Evolutionary conservation across 2,888 invertebrate genomes (phyloP).

Genomic region (Lobophora halterata): DNA sequence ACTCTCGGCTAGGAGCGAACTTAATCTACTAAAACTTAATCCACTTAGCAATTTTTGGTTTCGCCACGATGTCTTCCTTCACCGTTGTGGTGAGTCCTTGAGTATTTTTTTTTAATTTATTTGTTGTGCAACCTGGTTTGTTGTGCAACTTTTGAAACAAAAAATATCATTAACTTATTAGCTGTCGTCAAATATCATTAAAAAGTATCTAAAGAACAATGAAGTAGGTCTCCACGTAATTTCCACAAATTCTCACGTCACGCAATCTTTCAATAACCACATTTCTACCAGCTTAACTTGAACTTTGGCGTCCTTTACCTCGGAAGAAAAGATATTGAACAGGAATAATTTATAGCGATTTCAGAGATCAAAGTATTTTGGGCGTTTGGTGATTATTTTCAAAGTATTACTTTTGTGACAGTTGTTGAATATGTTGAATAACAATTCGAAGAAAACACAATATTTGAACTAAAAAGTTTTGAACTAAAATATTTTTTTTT

Average conservation of each 20-base stretch:
- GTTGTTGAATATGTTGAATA: constrained; percentile 1
- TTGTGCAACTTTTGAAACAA: no score
- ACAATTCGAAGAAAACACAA: no score
- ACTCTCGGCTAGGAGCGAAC: no score
- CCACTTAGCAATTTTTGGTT: no score
- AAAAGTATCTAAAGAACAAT: no score
- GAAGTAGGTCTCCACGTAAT: constrained; percentile 38
- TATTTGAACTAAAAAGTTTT: no score
- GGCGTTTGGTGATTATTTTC: constrained; percentile 4
- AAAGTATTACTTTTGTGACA: constrained; percentile 11
- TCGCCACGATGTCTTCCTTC: no score
- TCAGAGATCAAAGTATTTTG: constrained; percentile 26
- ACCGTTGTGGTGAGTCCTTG: neutral
- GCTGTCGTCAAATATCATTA: constrained; percentile 3
- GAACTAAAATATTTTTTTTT: no score
- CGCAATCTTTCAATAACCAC: constrained; percentile 44
- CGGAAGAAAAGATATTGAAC: constrained; percentile 11
- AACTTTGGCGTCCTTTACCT: constrained; percentile 24
- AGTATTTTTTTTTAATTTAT: no score
- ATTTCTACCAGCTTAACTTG: constrained; percentile 27
- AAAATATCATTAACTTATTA: no score
- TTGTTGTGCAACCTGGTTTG: no score
- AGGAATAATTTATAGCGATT: constrained; percentile 8
- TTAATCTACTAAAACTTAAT: no score
- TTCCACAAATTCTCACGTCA: constrained; percentile 38